Evolutionary conservation across 1,140 invertebrate species (phyloP), one percentile per base, ranked within the genome.

Genomic region (Psilanteris sp.): DNA sequence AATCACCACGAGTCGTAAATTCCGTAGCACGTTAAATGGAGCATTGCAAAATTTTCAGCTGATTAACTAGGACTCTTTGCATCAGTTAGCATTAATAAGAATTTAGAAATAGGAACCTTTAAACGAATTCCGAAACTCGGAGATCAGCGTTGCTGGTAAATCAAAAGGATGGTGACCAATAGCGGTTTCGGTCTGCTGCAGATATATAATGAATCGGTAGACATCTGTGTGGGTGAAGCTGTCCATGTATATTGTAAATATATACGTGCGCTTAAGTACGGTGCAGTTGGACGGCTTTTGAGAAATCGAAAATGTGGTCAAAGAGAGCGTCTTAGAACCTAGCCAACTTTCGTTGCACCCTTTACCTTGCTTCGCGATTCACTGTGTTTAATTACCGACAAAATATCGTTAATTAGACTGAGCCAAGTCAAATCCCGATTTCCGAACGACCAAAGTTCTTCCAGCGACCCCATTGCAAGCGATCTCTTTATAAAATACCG

Each of bases 321-420:
- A 71, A 73, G 76, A 78, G 72, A 79, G 78, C 72, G 79, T 82
- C 82, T 83, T 83, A 78, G 76, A 64, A 46, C 37, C 62, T 44
- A 75, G 64, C 43, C 46, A 76, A 74, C 78, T 78, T 79, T 74
- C 70, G 59, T 55, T 77, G 57, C 77, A 76, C 76, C 82, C 70
- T 79, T 81, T 80, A 64, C 79, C 74, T 81, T 72, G 39, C 57
- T 14, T 29, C 67, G 74, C 81, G 73, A 84, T 85, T 83, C 78
- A 83, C 74, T 81, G 81, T 79, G 86, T 81, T 86, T 87, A 87
- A 87, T 87, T 87, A 87, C 85, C 82, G 74, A 80, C 84, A 77
- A 85, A 85, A 87, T 87, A 87, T 86, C 86, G 86, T 87, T 87
- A 87, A 87, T 87, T 87, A 87, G 79, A 79, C 68, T 50, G 66